Evolutionary conservation across 2,888 invertebrate species (phyloP), one percentile per base, ranked within the genome.

Genomic region (Mimachlamys varia): DNA sequence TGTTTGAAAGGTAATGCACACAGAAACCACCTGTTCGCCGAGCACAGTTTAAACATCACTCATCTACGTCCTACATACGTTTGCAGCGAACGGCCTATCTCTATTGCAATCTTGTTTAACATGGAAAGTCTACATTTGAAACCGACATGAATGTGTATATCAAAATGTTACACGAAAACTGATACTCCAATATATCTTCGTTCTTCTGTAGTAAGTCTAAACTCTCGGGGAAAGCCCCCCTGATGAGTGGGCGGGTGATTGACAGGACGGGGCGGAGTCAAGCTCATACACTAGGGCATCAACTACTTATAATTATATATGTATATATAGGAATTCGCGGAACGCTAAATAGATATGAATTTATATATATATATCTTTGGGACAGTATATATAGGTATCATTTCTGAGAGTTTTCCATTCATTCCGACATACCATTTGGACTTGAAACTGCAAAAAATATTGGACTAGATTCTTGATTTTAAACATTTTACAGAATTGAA

Each of bases 241-340:
- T 33, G 76, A 1, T 76, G 76, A 76, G 76, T 76, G 76, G 76
- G 76, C 76, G 76, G 12, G 27, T 76, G 76, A 76, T 33, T 76
- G 76, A 33, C 76, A 76, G 76, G 13, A 3, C 4, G 33, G 76
- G 76, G 76, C 27, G 76, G 76, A 76, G 76, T 12, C 17, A 76
- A 27, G 12, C 53, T 53, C 53, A 7, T 58, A 58, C 58, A 58
- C 33, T 13, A 27, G 33, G 27, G 3, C 76, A 76, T 27, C 33
- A 76, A 76, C 76, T 76, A 76, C 27, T 76, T 76, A 76, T 76
- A 76, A 76, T 76, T 76, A 76, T 12, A 76, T 76, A 76, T 76
- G 76, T 17, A 76, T 7, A 44, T 44, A 44, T 4, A 33, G 76
- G 76, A 76, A 76, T 76, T 7, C 33, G 76, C 12, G 76, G 76